Evolutionary conservation across 2,113 vertebrate genomes (phyloP), one percentile per base, ranked within the genome.

Genomic region (Numida meleagris): DNA sequence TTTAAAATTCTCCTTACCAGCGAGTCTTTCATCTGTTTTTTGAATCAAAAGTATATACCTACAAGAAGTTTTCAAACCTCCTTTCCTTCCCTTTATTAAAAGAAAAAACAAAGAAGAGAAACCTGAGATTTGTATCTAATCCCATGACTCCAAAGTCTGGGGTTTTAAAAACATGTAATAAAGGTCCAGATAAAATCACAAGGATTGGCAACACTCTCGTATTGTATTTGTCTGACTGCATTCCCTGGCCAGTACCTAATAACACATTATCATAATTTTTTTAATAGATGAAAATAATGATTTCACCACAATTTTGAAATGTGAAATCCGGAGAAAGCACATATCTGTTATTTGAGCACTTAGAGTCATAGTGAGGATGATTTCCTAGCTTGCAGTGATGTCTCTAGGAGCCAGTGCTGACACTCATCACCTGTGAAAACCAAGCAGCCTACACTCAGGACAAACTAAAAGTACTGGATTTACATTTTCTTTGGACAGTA

Each of bases 101-200:
- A 95, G 63, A 57, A 83, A 94, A 92, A 96, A 94, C 72, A 90
- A 95, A 92, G 77, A 65, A 19, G 6, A 88, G 87, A 67, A 96
- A 95, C 59, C 48, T 81, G 89, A 96, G 87, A 94, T 90, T 77
- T 80, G 62, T 90, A 86, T 94, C 84, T 94, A 91, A 91, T 94
- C 84, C 77, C 92, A 72, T 14, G 81, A 88, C 91, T 94, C 84
- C 36, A 14, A 90, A 88, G 84, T 92, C 87, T 92, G 81, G 55
- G 59, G 21, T 46, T 94, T 95, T 94, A 48, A 89, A 90, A 90
- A 62, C 73, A 57, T 80, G 67, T 81, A 94, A 94, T 94, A 94
- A 89, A 94, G 63, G 45, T 34, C 59, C 73, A 92, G 89, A 90
- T 96, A 90, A 93, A 94, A 94, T 92, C 92, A 77, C 74, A 81